Percentiles rank a stretch among this genome's conserved stretches.
These are phyloP conservation scores for Ailurus styani DNA, from an alignment of 2,113 vertebrate species.

Conservation along the genomic window DNA sequence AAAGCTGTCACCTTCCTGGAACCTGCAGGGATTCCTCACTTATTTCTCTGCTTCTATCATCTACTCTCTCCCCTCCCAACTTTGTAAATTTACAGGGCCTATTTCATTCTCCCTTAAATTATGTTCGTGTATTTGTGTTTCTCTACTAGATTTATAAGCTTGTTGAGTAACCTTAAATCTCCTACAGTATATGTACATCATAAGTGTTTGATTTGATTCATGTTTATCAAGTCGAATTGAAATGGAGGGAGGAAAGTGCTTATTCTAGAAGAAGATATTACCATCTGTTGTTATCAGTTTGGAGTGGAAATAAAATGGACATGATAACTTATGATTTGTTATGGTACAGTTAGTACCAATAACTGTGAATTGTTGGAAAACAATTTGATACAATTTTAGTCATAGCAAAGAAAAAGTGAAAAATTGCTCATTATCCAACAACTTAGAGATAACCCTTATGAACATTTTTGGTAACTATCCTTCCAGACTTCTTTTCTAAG, in stretches of 20 bases:
- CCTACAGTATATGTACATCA: neutral
- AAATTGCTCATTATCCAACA: neutral
- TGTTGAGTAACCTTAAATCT: constrained; percentile 14
- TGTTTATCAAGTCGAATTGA: constrained; percentile 34
- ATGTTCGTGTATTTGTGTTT: neutral
- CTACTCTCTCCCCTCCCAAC: neutral
- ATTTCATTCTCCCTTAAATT: neutral
- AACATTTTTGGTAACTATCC: constrained; percentile 42
- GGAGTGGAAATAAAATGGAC: constrained; percentile 32
- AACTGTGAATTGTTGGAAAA: constrained; percentile 30
- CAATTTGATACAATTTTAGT: neutral
- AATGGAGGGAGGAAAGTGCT: neutral
- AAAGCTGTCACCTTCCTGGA: neutral
- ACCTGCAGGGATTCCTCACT: neutral
- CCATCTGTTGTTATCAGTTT: neutral
- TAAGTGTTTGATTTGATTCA: constrained; percentile 2
- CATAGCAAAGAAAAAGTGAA: constrained; percentile 18
- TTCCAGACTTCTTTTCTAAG: neutral
- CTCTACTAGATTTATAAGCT: constrained; percentile 6
- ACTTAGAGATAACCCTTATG: neutral
- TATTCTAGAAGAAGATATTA: constrained; percentile 8
- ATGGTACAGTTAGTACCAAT: neutral
- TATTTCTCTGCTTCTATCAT: neutral
- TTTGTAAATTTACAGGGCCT: neutral
- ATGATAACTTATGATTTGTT: neutral